Conservation (phyloP, 2,113 vertebrate genomes). For the Gallinago undulata region DNA sequence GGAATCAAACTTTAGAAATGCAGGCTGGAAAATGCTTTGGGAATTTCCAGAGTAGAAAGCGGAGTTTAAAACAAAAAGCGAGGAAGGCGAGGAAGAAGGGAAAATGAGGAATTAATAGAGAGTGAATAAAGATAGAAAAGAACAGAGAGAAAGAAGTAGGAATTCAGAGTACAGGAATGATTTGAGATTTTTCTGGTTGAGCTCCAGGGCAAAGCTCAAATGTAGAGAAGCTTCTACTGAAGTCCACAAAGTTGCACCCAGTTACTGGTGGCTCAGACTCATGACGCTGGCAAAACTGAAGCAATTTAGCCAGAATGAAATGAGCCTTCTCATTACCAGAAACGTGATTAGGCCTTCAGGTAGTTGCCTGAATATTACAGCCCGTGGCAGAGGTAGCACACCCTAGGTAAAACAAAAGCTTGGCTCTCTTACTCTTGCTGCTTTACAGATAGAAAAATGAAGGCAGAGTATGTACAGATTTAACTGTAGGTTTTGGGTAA, state of each 20-base stretch:
- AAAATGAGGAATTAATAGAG: background rate
- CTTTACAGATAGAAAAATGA: background rate
- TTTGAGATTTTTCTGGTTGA: slow-evolving; percentile 19
- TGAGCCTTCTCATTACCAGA: background rate
- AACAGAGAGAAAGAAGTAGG: background rate
- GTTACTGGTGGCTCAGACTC: background rate
- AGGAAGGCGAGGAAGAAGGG: background rate
- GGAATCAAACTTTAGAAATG: slow-evolving; percentile 4
- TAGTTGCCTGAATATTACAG: background rate
- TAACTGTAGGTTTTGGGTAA: background rate
- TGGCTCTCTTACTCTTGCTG: background rate
- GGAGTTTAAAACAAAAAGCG: background rate
- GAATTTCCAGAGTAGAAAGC: slow-evolving; percentile 21
- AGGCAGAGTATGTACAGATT: background rate
- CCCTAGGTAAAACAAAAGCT: background rate
- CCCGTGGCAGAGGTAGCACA: background rate
- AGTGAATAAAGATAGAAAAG: background rate
- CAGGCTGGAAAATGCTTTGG: slow-evolving; percentile 23
- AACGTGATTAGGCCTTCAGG: background rate
- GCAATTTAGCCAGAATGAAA: background rate
- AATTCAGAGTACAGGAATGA: background rate
- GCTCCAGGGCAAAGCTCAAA: background rate
- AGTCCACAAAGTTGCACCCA: background rate
- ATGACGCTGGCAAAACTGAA: background rate
- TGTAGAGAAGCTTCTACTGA: background rate